Evolutionary conservation across 2,797 vertebrate species (phyloP), one percentile per base, ranked within the genome.

Genomic region (Pseudochromis fuscus): DNA sequence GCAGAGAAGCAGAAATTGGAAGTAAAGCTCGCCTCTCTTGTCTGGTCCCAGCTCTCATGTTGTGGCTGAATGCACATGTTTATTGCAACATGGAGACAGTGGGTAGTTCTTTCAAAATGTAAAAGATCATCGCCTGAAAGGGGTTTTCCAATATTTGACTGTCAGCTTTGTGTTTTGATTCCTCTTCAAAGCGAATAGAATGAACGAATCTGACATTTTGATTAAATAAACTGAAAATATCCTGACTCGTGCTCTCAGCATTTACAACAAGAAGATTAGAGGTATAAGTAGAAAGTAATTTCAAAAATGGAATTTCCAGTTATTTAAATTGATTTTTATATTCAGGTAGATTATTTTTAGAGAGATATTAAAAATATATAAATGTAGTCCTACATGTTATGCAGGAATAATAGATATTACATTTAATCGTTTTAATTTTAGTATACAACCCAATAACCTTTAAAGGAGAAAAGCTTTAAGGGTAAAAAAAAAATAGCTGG

Each of bases 191-290:
- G 50, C 42, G 16, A 73, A 68, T 23, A 59, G 44, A 66, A 59
- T 44, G 25, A 58, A 64, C 21, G 13, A 63, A 16, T 42, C 21
- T 42, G 61, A 67, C 40, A 55, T 56, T 50, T 79, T 65, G 33
- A 64, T 37, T 16, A 38, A 51, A 48, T 28, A 24, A 58, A 45
- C 35, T 12, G 31, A 60, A 72, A 57, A 27, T 48, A 6, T 52
- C 25, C 4, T 1, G 40, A 46, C 12, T 57, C 45, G 28, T 56
- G 27, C 37, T 52, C 10, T 19, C 40, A 3, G 40, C 13, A 46
- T 68, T 66, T 31, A 40, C 33, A 70, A 64, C 30, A 42, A 19
- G 13, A 45, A 38, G 9, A 2, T 16, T 13, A 21, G 19, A 46
- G 23, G 8, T 8, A 21, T 21, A 30, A 37, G 5, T 40, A 40